A percentile compares a stretch with the other conserved stretches of the same genome.
Conservation (phyloP, 2,797 vertebrate genomes). For the Enteromius trimaculatus region DNA sequence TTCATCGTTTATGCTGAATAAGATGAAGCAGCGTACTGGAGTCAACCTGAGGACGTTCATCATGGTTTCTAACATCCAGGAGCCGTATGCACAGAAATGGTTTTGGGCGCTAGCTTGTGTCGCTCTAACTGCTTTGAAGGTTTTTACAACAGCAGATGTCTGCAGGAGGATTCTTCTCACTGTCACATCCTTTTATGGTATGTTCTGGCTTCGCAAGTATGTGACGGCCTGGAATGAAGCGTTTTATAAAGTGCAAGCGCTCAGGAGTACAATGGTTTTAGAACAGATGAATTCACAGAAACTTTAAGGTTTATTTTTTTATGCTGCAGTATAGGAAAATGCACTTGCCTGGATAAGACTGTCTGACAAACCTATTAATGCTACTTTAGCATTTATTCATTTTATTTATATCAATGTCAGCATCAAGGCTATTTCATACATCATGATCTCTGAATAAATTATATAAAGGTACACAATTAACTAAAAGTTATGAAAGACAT, state of each 20-base stretch:
- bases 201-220: constrained; percentile 17
- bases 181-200: constrained; percentile 48
- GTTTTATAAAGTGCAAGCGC: background rate
- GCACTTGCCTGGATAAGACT: background rate
- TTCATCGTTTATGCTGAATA: background rate
- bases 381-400: too few relatives aligned
- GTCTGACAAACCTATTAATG: background rate
- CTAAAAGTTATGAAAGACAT: too few relatives aligned
- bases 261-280: background rate
- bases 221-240: constrained; percentile 16
- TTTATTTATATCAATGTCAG: too few relatives aligned
- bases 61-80: background rate
- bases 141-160: background rate
- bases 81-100: background rate
- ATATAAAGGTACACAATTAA: too few relatives aligned
- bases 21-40: background rate
- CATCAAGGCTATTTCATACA: too few relatives aligned
- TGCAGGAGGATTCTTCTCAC: constrained; percentile 16
- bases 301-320: background rate
- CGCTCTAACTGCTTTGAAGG: background rate
- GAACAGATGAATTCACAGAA: background rate
- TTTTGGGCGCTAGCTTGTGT: background rate
- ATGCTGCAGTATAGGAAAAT: background rate
- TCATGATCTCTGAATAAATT: too few relatives aligned
- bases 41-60: background rate